Evolutionary conservation across 2,797 vertebrate genomes (phyloP), one percentile per base, ranked within the genome.

Genomic region (Pempheris klunzingeri): DNA sequence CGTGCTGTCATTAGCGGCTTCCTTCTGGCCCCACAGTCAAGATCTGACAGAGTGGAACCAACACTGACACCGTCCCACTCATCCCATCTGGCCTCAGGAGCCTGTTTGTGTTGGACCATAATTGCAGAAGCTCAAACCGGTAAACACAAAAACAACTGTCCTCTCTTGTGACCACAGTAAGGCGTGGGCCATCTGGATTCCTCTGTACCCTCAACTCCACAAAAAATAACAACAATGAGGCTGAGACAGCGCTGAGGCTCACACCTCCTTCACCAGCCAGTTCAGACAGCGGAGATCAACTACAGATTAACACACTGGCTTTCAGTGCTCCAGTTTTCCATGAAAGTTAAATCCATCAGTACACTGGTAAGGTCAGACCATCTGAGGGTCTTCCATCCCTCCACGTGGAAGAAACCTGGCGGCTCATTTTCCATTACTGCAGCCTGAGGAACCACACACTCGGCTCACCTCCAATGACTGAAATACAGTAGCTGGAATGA

Each of bases 1-100:
- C 77, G 80, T 66, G 87, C 86, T 89, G 88, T 93, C 86, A 91
- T 92, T 90, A 93, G 86, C 41, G 87, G 90, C 87, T 91, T 92
- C 63, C 10, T 70, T 77, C 69, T 76, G 74, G 80, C 65, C 77
- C 82, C 22, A 18, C 69, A 63, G 74, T 49, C 68, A 36, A 72
- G 83, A 88, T 77, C 87, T 87, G 87, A 87, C 72, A 32, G 74
- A 81, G 80, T 71, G 80, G 69, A 88, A 88, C 83, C 72, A 76
- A 71, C 81, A 55, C 63, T 38, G 71, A 87, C 79, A 79, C 82
- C 50, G 49, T 58, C 71, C 74, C 77, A 39, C 68, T 83, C 70
- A 7, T 52, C 83, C 75, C 76, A 72, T 78, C 54, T 68, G 84
- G 80, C 80, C 78, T 71, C 68, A 32, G 77, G 58, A 70, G 78